Evolutionary conservation across 2,797 vertebrate species (phyloP), one percentile per base, ranked within the genome.

Genomic region (Meriones psammophilus): DNA sequence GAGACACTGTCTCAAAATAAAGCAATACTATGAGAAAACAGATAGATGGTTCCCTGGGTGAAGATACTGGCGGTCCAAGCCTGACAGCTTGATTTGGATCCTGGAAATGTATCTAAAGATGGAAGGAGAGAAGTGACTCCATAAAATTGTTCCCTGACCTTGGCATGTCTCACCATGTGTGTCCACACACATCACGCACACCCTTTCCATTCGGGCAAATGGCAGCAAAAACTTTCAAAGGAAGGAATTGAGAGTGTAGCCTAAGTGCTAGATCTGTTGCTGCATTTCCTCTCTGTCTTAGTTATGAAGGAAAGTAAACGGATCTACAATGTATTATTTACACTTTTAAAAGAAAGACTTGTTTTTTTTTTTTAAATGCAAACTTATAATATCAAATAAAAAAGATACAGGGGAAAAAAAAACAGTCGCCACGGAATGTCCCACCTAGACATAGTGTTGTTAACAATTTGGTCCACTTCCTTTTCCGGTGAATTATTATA

Each of bases 311-410:
- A 88, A 77, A 42, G 22, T 5, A 74, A 30, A 86, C 64, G 24
- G 46, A 85, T 60, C 69, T 68, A 3, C 71, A 0, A 6, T 87
- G 36, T 91, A 42, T 85, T 93, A 68, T n/a, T 88, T 89, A 89
- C 42, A 77, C 91, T 90, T 95, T 86, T 42, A 89, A 94, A 96
- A 84, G 90, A 78, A 84, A 88, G 28, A 79, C 95, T 90, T 90
- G 36, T 62, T 62, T 62, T 62, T 18, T 14, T 58, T 62, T 62
- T 96, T 96, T 85, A 20, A 66, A 89, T 96, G 88, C 2, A 89
- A 91, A 95, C 8, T 88, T 91, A 17, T 46, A 92, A 83, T 93
- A 93, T 15, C 84, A 94, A 95, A 88, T 90, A 14, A 66, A 64
- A 90, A 95, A 90, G 86, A 71, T 89, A 14, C 17, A 92, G 42